phyloP scores from a whole-genome alignment of 1,140 invertebrate genomes.

The Bombus superbus region DNA sequence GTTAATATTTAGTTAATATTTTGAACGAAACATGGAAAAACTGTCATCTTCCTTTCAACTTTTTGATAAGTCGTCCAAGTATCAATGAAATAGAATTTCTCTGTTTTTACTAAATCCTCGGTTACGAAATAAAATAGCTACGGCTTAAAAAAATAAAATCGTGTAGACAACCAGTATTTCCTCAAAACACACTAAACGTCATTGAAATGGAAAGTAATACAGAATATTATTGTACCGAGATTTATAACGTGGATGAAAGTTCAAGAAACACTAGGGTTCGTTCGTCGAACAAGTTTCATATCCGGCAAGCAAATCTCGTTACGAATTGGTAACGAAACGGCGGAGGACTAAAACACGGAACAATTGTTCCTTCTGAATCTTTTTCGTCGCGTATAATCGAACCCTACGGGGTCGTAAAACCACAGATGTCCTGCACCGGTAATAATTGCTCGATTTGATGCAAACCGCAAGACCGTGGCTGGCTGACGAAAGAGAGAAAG shows the following conservation, averaged over 20 bases:
- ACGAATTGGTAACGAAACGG: neutral
- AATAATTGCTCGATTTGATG: slow-evolving; percentile 61
- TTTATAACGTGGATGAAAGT: neutral
- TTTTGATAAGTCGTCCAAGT: no score
- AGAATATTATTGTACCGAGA: neutral
- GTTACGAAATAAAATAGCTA: neutral
- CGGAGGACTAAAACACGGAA: neutral
- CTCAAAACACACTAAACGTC: neutral
- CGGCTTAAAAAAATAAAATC: neutral
- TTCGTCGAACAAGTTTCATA: slow-evolving; percentile 8
- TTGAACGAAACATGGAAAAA: neutral
- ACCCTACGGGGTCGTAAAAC: slow-evolving; percentile 18
- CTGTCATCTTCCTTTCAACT: neutral
- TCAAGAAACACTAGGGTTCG: neutral
- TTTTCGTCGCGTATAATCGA: slow-evolving; percentile 27
- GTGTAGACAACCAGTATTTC: neutral
- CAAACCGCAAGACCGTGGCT: slow-evolving; percentile 41
- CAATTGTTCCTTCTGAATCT: slow-evolving; percentile 10
- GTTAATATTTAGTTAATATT: no score
- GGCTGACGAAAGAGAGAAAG: neutral
- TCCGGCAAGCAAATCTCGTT: neutral
- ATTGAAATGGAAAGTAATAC: neutral
- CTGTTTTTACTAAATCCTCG: neutral
- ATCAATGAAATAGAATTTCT: neutral
- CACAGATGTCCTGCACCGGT: slow-evolving; percentile 41